A percentile compares a stretch with the other conserved stretches of the same genome.
Conservation (phyloP, 2,113 vertebrate species). For the Lontra canadensis region DNA sequence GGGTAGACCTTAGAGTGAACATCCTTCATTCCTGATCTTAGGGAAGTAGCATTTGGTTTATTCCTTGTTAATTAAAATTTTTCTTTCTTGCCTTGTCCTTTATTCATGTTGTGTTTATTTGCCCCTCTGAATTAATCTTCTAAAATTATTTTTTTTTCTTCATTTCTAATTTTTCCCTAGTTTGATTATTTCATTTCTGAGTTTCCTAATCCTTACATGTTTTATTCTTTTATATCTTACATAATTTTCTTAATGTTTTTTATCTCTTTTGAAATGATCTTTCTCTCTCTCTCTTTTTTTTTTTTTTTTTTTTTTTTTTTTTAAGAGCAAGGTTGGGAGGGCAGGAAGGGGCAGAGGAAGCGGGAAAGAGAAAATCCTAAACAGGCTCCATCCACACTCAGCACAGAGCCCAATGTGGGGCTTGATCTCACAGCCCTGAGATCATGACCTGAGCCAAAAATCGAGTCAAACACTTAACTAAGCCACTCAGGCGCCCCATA, state of each 20-base stretch:
- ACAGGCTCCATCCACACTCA: not conserved
- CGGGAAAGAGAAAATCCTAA: not conserved
- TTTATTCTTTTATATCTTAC: not conserved
- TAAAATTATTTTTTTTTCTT: constrained; percentile 23
- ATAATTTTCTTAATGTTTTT: not conserved
- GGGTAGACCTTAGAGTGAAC: not conserved
- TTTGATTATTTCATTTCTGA: constrained; percentile 1
- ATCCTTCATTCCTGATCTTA: not conserved
- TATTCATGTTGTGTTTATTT: not conserved
- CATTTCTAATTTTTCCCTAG: not conserved
- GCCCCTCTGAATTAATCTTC: constrained; percentile 17
- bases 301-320: not conserved
- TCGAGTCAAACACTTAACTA: not conserved
- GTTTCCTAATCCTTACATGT: not conserved
- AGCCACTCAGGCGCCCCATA: not conserved
- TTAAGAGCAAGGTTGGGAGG: not conserved
- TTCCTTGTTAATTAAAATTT: not conserved
- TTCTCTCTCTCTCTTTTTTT: not conserved
- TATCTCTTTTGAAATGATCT: not conserved
- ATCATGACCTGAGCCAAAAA: not conserved
- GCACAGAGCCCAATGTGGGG: not conserved
- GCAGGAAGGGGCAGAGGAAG: not conserved
- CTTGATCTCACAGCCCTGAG: not conserved
- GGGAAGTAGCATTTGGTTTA: not conserved
- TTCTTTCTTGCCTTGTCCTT: not conserved